These are phyloP conservation scores for Ricordea florida DNA, from an alignment of 92 coral and sea anemone genomes.

Conservation along the genomic window DNA sequence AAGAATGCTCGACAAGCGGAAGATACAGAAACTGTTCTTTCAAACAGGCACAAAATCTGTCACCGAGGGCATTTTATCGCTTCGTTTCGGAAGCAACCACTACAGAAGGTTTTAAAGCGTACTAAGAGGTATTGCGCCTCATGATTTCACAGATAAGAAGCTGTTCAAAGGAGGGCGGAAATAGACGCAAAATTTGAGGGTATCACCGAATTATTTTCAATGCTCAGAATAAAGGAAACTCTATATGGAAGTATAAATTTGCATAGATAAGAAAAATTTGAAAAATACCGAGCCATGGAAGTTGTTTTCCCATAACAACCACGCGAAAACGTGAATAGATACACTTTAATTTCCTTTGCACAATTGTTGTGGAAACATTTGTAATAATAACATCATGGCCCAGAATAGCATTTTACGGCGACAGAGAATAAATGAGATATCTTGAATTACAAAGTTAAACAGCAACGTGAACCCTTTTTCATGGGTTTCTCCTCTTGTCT, in stretches of 20 bases:
- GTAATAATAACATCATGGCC: neutral
- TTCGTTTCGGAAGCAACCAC: neutral
- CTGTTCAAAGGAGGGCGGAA: conserved; percentile 60
- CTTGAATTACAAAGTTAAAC: conserved; percentile 7
- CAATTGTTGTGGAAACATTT: conserved; percentile 33
- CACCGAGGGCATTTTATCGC: neutral
- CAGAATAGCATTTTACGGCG: conserved; percentile 16
- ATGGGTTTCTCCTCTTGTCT: too few relatives aligned
- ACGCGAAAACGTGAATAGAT: conserved; percentile 27
- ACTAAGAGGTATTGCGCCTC: neutral
- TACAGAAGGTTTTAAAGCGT: neutral
- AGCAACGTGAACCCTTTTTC: neutral
- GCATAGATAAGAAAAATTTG: conserved; percentile 76
- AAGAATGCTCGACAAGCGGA: neutral
- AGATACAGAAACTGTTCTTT: neutral
- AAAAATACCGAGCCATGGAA: conserved; percentile 4
- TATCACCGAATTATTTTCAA: conserved; percentile 31
- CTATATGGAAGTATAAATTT: conserved; percentile 39
- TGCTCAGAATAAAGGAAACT: neutral
- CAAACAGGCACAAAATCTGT: neutral
- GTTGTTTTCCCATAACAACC: conserved; percentile 48
- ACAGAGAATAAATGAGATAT: conserved; percentile 10
- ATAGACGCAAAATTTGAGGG: conserved; percentile 19
- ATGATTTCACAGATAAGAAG: conserved; percentile 17
- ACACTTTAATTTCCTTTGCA: conserved; percentile 36